Conservation (phyloP, 1,140 invertebrate species). For the Drosophila leontia region DNA sequence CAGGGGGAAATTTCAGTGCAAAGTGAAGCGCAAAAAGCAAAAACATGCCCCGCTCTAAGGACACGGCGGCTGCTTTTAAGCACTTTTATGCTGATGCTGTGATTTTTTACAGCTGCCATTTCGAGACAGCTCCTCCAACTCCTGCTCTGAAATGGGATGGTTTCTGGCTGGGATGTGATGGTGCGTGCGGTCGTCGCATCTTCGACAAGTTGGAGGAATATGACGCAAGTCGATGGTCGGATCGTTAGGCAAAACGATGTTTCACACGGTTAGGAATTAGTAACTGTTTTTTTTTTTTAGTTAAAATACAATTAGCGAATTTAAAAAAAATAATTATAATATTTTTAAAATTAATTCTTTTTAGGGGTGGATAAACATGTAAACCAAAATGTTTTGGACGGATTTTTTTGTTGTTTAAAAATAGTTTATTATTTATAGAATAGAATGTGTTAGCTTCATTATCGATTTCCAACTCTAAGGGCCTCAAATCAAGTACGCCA, state of each 20-base stretch:
- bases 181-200: slow-evolving; percentile 68
- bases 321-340: neutral
- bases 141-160: neutral
- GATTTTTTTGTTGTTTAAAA: too few species aligned
- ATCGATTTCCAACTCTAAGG: too few species aligned
- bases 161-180: slow-evolving; percentile 12
- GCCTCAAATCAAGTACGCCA: too few species aligned
- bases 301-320: neutral
- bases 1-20: slow-evolving; percentile 47
- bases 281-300: too few species aligned
- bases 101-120: slow-evolving; percentile 83
- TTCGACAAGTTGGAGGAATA: slow-evolving; percentile 41
- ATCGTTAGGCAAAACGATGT: slow-evolving; percentile 67
- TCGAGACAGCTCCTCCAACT: slow-evolving; percentile 32
- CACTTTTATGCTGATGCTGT: slow-evolving; percentile 83
- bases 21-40: slow-evolving; percentile 71
- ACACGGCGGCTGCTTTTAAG: slow-evolving; percentile 79
- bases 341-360: neutral
- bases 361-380: too few species aligned
- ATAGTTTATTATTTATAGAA: too few species aligned
- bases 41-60: slow-evolving; percentile 44
- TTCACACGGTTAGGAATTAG: slow-evolving; percentile 7
- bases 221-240: slow-evolving; percentile 59
- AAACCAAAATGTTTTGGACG: too few species aligned
- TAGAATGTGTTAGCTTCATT: too few species aligned